These are phyloP conservation scores for Acomys russatus DNA, from an alignment of 2,797 vertebrate genomes.

Conservation along the genomic window DNA sequence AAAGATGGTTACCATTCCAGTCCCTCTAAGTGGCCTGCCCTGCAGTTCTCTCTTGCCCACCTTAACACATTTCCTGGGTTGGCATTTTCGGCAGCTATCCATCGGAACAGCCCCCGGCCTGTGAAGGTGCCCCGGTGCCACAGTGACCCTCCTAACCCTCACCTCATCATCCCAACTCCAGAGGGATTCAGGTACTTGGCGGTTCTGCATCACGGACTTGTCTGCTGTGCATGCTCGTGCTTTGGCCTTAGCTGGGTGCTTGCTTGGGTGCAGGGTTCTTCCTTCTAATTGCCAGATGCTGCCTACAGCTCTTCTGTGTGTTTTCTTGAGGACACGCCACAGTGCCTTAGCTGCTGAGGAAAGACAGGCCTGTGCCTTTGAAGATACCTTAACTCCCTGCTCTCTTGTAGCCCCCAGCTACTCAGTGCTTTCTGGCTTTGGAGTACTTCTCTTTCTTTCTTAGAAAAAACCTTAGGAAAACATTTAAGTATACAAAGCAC, in stretches of 20 bases:
- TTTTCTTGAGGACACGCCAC: constrained; percentile 27
- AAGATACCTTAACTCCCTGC: background rate
- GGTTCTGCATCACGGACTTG: background rate
- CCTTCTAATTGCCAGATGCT: background rate
- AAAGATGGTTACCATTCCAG: background rate
- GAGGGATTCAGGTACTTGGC: constrained; percentile 96
- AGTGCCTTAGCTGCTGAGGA: background rate
- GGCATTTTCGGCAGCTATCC: constrained; percentile 89
- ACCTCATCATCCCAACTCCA: constrained; percentile 95
- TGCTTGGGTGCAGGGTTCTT: background rate
- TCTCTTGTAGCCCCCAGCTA: constrained; percentile 51
- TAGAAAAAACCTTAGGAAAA: constrained; percentile 68
- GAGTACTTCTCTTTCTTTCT: constrained; percentile 63
- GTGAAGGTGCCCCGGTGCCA: constrained; percentile 98
- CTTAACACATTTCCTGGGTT: constrained; percentile 19
- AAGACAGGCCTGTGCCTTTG: constrained; percentile 19
- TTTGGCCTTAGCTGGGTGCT: constrained; percentile 8
- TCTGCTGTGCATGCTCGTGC: background rate
- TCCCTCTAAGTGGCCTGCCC: background rate
- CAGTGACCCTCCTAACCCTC: constrained; percentile 98
- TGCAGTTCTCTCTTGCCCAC: background rate
- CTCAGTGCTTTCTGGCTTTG: constrained; percentile 61
- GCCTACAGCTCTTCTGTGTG: background rate
- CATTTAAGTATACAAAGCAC: background rate
- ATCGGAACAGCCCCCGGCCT: constrained; percentile 97